These are phyloP conservation scores for Phlogophora meticulosa DNA, from an alignment of 2,888 invertebrate species.

Conservation along the genomic window DNA sequence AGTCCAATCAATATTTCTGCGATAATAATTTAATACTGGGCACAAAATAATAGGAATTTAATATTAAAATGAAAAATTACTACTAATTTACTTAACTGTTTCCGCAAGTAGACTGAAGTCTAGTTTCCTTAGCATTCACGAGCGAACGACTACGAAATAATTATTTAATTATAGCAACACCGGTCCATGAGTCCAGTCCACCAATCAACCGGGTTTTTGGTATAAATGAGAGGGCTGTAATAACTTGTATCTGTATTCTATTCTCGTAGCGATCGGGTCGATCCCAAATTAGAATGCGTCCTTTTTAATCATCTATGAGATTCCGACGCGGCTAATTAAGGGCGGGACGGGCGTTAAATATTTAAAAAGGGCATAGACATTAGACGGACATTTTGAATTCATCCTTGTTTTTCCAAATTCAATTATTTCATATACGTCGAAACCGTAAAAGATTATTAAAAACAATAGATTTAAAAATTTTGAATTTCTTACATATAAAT, in stretches of 20 bases:
- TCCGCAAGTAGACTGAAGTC: too few species aligned
- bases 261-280: slow-evolving; percentile 31
- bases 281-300: slow-evolving; percentile 44
- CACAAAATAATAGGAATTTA: slow-evolving; percentile 57
- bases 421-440: not conserved
- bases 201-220: slow-evolving; percentile 1
- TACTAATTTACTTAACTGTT: slow-evolving; percentile 35
- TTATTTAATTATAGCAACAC: not conserved
- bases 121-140: not conserved
- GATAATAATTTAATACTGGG: slow-evolving; percentile 41
- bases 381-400: slow-evolving; percentile 11
- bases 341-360: slow-evolving; percentile 36
- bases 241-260: slow-evolving; percentile 35
- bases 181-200: not conserved
- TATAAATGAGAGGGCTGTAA: slow-evolving; percentile 20
- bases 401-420: slow-evolving; percentile 28
- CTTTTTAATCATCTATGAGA: slow-evolving; percentile 55
- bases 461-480: too few species aligned
- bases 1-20: slow-evolving; percentile 25
- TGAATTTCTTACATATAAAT: too few species aligned
- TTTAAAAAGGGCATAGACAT: slow-evolving; percentile 47
- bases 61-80: slow-evolving; percentile 27
- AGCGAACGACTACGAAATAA: slow-evolving; percentile 4
- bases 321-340: slow-evolving; percentile 44
- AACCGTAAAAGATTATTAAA: too few species aligned